phyloP scores from a whole-genome alignment of 1,140 invertebrate species.

The Andricus grossulariae region DNA sequence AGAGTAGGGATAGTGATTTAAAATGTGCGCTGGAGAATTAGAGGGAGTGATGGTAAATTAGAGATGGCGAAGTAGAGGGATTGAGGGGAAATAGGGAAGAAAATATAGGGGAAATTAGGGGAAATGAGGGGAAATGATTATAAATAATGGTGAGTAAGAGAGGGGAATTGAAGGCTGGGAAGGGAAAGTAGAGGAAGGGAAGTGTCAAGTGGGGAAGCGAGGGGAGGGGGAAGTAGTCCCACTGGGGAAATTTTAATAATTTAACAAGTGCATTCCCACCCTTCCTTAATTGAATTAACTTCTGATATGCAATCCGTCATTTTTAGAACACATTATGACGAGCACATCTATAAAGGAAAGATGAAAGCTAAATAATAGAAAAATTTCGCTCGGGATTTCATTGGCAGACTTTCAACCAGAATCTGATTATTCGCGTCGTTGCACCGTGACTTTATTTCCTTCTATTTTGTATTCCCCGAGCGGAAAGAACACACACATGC shows the following conservation, averaged over 20 bases:
- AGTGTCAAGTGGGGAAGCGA: too few species aligned
- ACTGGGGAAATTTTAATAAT: slow-evolving; percentile 5
- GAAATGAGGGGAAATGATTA: too few species aligned
- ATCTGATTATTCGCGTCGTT: slow-evolving; percentile 25
- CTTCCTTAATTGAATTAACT: slow-evolving; percentile 3
- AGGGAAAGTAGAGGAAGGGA: neutral
- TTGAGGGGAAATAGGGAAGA: too few species aligned
- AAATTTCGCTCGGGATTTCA: slow-evolving; percentile 5
- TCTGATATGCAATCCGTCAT: slow-evolving; percentile 12
- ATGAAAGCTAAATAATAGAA: slow-evolving; percentile 5
- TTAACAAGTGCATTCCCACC: neutral
- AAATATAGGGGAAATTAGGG: too few species aligned
- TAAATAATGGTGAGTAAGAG: too few species aligned
- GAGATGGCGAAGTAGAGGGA: too few species aligned
- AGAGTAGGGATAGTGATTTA: too few species aligned
- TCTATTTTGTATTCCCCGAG: slow-evolving; percentile 10
- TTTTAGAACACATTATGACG: neutral
- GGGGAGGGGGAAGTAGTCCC: neutral
- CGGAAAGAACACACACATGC: neutral
- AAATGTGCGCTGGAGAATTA: too few species aligned
- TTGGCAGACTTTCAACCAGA: neutral
- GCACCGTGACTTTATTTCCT: slow-evolving; percentile 25
- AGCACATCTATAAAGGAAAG: neutral
- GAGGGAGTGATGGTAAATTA: too few species aligned
- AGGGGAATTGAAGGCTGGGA: neutral